Conservation (phyloP, 2,113 vertebrate genomes). For the Pogona vitticeps region DNA sequence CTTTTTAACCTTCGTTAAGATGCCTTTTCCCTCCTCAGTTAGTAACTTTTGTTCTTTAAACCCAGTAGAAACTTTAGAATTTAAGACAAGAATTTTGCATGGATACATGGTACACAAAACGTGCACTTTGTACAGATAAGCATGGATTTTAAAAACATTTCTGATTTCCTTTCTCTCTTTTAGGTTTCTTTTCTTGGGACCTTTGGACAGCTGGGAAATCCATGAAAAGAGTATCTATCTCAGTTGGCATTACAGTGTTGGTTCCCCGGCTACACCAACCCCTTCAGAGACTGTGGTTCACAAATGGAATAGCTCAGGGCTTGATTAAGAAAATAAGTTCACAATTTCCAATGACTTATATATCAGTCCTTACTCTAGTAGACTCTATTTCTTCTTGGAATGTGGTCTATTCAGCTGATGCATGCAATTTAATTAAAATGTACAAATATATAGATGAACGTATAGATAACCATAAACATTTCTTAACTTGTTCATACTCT, state of each 20-base stretch:
- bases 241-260: slow-evolving; percentile 43
- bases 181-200: slow-evolving; percentile 70
- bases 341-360: slow-evolving; percentile 33
- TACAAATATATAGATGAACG: not conserved
- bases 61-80: not conserved
- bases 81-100: slow-evolving; percentile 27
- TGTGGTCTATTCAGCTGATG: slow-evolving; percentile 43
- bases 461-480: slow-evolving; percentile 34
- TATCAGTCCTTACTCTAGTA: slow-evolving; percentile 51
- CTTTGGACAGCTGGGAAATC: slow-evolving; percentile 60
- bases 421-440: slow-evolving; percentile 28
- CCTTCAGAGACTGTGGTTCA: slow-evolving; percentile 52
- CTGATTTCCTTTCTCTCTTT: slow-evolving; percentile 62
- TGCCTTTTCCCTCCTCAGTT: not conserved
- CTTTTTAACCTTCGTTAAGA: slow-evolving; percentile 33
- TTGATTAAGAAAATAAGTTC: slow-evolving; percentile 49
- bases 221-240: slow-evolving; percentile 36
- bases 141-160: not conserved
- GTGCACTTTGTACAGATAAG: not conserved
- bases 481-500: slow-evolving; percentile 42
- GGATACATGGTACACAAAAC: slow-evolving; percentile 63
- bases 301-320: slow-evolving; percentile 63
- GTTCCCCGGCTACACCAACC: not conserved
- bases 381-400: slow-evolving; percentile 50
- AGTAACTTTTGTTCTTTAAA: slow-evolving; percentile 1